Evolutionary conservation across 2,113 vertebrate genomes (phyloP).

Genomic region (Beaufortia kweichowensis): DNA sequence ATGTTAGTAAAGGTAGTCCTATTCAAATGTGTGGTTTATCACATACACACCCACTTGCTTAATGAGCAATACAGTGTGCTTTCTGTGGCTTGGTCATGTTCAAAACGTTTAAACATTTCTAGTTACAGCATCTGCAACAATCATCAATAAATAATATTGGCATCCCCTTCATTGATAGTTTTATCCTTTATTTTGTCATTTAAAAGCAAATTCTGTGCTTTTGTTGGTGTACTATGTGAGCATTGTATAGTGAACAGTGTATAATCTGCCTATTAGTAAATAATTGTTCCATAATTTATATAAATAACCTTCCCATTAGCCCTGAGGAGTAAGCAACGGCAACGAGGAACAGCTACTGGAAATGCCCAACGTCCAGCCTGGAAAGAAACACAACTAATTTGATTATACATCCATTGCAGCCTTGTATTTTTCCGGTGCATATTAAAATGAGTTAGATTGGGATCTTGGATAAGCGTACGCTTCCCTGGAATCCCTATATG

Average conservation of each 20-base stretch:
- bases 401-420: slow-evolving; percentile 58
- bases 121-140: no score
- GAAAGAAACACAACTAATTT: slow-evolving; percentile 71
- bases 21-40: slow-evolving; percentile 27
- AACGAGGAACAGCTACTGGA: slow-evolving; percentile 57
- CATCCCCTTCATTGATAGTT: no score
- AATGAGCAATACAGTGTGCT: no score
- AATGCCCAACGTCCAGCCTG: slow-evolving; percentile 57
- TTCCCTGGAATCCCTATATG: slow-evolving; percentile 73
- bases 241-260: background rate
- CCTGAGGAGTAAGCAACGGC: slow-evolving; percentile 9
- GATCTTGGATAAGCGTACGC: slow-evolving; percentile 51
- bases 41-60: background rate
- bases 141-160: no score
- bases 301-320: slow-evolving; percentile 36
- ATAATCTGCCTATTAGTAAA: background rate
- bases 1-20: background rate
- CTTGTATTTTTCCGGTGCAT: slow-evolving; percentile 64
- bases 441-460: slow-evolving; percentile 56
- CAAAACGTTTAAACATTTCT: no score
- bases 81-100: no score
- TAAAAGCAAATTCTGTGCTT: background rate
- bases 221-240: background rate
- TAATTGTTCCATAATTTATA: slow-evolving; percentile 30
- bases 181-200: background rate